Evolutionary conservation across 1,140 invertebrate genomes (phyloP).

Genomic region (Leucophenga varia): DNA sequence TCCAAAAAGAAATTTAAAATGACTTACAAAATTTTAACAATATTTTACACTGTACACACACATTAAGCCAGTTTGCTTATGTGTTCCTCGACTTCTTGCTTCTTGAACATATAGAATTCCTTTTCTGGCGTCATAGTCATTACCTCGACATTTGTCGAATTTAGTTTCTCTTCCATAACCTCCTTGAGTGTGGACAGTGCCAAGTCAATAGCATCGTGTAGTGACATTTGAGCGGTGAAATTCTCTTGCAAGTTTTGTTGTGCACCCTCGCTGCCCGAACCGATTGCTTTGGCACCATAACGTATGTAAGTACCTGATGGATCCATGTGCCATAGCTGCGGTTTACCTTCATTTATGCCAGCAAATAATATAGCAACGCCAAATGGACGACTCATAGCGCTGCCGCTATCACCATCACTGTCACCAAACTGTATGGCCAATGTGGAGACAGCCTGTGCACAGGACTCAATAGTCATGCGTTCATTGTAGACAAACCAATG

Average conservation of each 20-base stretch:
- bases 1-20: neutral
- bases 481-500: constrained; percentile 99
- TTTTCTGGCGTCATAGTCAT: constrained; percentile 86
- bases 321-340: constrained; percentile 95
- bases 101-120: constrained; percentile 87
- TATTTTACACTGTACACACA: neutral
- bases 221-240: constrained; percentile 80
- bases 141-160: constrained; percentile 96
- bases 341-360: constrained; percentile 81
- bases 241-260: constrained; percentile 88
- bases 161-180: constrained; percentile 99
- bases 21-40: neutral
- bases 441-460: constrained; percentile 97
- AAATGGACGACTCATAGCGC: constrained; percentile 98
- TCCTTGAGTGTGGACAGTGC: constrained; percentile 96
- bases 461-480: constrained; percentile 94
- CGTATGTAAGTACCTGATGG: constrained; percentile 97
- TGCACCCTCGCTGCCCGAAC: constrained; percentile 98
- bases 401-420: constrained; percentile 89
- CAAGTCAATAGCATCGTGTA: constrained; percentile 92
- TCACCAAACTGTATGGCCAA: constrained; percentile 98
- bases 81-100: constrained; percentile 88
- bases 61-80: constrained; percentile 60
- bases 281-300: constrained; percentile 98
- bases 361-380: constrained; percentile 95